phyloP scores from a whole-genome alignment of 2,113 vertebrate genomes.

The Australoheros scitulus region DNA sequence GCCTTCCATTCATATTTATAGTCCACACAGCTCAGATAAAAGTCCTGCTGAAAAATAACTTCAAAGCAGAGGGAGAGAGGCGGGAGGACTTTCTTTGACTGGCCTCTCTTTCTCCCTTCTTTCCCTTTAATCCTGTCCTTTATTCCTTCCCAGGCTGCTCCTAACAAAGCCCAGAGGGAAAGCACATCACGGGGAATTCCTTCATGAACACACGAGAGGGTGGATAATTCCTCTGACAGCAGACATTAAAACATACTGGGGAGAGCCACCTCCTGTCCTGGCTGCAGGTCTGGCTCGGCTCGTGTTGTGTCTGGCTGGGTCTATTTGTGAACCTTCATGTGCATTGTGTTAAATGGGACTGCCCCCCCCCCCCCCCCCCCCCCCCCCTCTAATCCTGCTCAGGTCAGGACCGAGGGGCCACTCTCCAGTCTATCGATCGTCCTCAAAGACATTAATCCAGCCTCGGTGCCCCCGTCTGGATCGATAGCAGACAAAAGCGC shows the following conservation, averaged over 20 bases:
- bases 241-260: conserved; percentile 45
- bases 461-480: conserved; percentile 20
- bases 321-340: not conserved
- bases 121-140: conserved; percentile 66
- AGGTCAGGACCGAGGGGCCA: conserved; percentile 32
- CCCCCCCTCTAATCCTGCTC: conserved; percentile 51
- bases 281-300: conserved; percentile 10
- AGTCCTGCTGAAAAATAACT: not conserved
- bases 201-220: conserved; percentile 61
- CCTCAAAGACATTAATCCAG: conserved; percentile 50
- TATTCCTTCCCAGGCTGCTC: conserved; percentile 66
- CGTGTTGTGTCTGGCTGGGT: conserved; percentile 55
- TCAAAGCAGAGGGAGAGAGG: not conserved
- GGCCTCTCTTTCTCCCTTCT: not conserved
- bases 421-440: conserved; percentile 31
- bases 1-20: conserved; percentile 50
- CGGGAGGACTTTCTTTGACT: not conserved
- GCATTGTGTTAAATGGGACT: conserved; percentile 37
- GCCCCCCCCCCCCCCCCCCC: conserved; percentile 36
- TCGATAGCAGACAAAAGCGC: conserved; percentile 47
- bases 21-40: conserved; percentile 50
- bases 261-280: conserved; percentile 46
- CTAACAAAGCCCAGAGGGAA: conserved; percentile 53
- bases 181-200: conserved; percentile 60
- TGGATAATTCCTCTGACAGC: conserved; percentile 70